phyloP scores from a whole-genome alignment of 1,140 invertebrate genomes.

The Conopomorpha cramerella region DNA sequence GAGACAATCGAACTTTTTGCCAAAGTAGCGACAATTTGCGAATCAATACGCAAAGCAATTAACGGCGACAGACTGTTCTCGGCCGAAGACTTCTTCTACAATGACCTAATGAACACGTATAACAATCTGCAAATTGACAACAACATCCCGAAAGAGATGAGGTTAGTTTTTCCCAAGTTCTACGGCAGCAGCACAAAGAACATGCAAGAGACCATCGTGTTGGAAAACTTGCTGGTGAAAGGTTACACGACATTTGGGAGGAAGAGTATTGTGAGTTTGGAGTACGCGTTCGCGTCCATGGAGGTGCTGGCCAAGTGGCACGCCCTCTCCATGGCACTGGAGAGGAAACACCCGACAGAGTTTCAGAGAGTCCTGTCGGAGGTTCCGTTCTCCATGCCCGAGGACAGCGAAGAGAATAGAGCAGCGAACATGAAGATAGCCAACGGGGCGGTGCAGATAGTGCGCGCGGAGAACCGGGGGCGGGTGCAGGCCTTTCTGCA shows the following conservation, averaged over 20 bases:
- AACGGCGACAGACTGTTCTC: conserved; percentile 15
- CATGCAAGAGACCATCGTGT: conserved; percentile 19
- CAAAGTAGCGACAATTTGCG: conserved; percentile 22
- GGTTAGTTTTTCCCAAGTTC: conserved; percentile 22
- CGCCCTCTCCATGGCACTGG: conserved; percentile 26
- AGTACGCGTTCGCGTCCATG: conserved; percentile 14
- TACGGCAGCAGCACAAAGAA: conserved; percentile 12
- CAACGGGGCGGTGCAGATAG: conserved; percentile 6
- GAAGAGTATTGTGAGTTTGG: conserved; percentile 22
- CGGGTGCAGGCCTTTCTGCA: conserved; percentile 9
- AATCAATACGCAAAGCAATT: conserved; percentile 12
- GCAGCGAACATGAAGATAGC: too few relatives aligned
- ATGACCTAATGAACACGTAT: conserved; percentile 15
- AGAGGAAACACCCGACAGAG: conserved; percentile 20
- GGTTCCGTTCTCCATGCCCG: too few relatives aligned
- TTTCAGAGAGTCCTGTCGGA: too few relatives aligned
- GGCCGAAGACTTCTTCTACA: conserved; percentile 23
- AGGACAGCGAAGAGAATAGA: too few relatives aligned
- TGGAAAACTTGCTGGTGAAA: conserved; percentile 20
- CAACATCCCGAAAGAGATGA: conserved; percentile 13
- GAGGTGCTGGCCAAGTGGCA: conserved; percentile 26
- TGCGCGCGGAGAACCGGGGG: conserved; percentile 12
- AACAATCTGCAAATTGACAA: conserved; percentile 16
- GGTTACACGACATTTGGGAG: conserved; percentile 19
- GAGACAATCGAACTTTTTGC: conserved; percentile 26